A percentile compares a stretch with the other conserved stretches of the same genome.
These are phyloP conservation scores for Scleropages formosus DNA, from an alignment of 2,797 vertebrate species.

Conservation along the genomic window DNA sequence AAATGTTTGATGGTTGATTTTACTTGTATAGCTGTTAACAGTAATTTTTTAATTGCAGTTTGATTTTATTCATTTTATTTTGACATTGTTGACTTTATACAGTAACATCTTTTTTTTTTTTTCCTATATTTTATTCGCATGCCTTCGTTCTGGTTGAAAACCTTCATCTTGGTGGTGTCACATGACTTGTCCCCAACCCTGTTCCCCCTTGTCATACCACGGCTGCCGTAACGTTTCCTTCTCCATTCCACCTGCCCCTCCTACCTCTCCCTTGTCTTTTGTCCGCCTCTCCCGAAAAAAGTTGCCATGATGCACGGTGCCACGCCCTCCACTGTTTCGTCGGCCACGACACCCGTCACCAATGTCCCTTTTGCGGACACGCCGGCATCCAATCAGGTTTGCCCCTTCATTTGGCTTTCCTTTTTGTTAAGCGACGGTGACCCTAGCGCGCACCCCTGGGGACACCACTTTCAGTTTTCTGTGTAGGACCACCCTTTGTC, in stretches of 20 bases:
- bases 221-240: conserved; percentile 68
- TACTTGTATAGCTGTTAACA: background rate
- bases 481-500: background rate
- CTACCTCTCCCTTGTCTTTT: conserved; percentile 19
- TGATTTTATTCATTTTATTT: conserved; percentile 52
- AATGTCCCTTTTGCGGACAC: conserved; percentile 92
- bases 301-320: conserved; percentile 99
- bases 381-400: conserved; percentile 99
- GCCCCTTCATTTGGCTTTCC: conserved; percentile 67
- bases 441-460: background rate
- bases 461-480: background rate
- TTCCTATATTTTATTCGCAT: conserved; percentile 58
- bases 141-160: conserved; percentile 75
- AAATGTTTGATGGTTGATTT: background rate
- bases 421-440: conserved; percentile 13
- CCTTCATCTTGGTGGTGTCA: conserved; percentile 80
- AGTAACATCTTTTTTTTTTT: background rate
- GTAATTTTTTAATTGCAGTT: conserved; percentile 40
- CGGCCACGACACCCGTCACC: conserved; percentile 91
- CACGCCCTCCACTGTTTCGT: conserved; percentile 90
- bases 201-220: conserved; percentile 68
- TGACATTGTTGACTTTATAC: background rate
- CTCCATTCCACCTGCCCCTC: background rate
- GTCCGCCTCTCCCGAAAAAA: conserved; percentile 57
- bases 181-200: conserved; percentile 85